These are phyloP conservation scores for Festucalex cinctus DNA, from an alignment of 2,113 vertebrate genomes.

Conservation along the genomic window DNA sequence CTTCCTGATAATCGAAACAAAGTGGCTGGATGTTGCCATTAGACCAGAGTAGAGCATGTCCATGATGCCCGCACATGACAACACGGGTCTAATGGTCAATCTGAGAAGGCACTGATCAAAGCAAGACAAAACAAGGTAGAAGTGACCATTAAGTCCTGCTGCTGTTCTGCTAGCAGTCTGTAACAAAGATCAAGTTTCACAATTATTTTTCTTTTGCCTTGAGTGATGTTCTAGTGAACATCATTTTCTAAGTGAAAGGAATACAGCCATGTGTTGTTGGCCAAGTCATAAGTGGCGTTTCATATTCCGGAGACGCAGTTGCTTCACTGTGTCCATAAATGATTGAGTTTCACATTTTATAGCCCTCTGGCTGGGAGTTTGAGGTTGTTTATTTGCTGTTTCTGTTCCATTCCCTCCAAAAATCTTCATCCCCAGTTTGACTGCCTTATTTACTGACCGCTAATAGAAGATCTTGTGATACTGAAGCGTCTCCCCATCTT, in stretches of 20 bases:
- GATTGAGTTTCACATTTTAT: slow-evolving; percentile 19
- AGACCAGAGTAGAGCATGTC: slow-evolving; percentile 1
- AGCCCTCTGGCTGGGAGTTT: slow-evolving; percentile 21
- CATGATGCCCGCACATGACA: neutral
- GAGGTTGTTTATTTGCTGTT: slow-evolving; percentile 17
- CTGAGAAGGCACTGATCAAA: slow-evolving; percentile 41
- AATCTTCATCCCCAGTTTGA: slow-evolving; percentile 7
- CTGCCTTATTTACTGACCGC: slow-evolving; percentile 20
- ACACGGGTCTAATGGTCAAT: slow-evolving; percentile 7
- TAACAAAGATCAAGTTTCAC: slow-evolving; percentile 6
- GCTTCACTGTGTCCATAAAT: slow-evolving; percentile 24
- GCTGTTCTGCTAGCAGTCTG: slow-evolving; percentile 1
- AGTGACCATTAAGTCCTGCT: neutral
- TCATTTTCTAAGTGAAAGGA: slow-evolving; percentile 11
- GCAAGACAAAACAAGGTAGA: slow-evolving; percentile 7
- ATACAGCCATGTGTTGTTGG: slow-evolving; percentile 25
- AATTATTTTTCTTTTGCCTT: slow-evolving; percentile 5
- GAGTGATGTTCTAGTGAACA: slow-evolving; percentile 11
- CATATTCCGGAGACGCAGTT: slow-evolving; percentile 27
- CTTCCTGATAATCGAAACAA: slow-evolving; percentile 8
- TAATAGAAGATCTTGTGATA: slow-evolving; percentile 21
- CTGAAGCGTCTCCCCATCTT: slow-evolving; percentile 20
- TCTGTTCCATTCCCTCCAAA: slow-evolving; percentile 16
- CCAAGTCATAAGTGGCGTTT: slow-evolving; percentile 33
- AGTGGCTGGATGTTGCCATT: slow-evolving; percentile 10